Percentiles rank a stretch among this genome's conserved stretches.
Evolutionary conservation across 2,113 vertebrate species (phyloP).

Genomic region (Crotophaga sulcirostris): DNA sequence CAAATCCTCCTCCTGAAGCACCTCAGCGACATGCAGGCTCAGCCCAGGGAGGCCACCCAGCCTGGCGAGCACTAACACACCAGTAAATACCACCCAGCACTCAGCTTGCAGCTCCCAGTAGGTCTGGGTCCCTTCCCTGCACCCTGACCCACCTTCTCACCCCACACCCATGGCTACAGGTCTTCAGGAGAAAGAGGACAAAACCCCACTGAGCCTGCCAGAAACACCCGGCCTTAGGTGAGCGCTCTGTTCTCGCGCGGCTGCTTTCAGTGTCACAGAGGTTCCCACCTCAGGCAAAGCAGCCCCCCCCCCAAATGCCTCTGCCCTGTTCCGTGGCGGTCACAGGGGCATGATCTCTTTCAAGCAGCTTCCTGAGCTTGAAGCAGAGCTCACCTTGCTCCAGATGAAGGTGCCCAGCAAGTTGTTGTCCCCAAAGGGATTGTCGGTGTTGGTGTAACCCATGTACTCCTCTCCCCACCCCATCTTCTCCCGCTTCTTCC

Average conservation of each 20-base stretch:
- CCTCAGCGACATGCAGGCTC: not conserved
- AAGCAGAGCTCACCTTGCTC: conserved; percentile 85
- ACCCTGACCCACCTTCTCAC: not conserved
- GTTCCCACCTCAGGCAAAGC: not conserved
- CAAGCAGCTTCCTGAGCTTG: rapidly evolving
- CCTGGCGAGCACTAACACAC: rapidly evolving
- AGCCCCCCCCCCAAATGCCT: rapidly evolving
- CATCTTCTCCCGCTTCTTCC: conserved; percentile 97
- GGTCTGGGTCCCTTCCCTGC: not conserved
- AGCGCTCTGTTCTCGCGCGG: rapidly evolving
- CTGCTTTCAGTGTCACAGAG: not conserved
- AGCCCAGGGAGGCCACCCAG: not conserved
- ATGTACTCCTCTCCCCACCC: conserved; percentile 99
- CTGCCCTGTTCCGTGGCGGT: rapidly evolving
- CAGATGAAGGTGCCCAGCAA: conserved; percentile 96
- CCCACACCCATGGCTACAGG: rapidly evolving
- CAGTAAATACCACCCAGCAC: not conserved
- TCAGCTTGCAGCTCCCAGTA: not conserved
- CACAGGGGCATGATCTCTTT: rapidly evolving
- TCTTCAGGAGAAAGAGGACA: not conserved
- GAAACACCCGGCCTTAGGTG: not conserved
- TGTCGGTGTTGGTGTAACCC: conserved; percentile 98
- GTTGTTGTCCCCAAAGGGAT: conserved; percentile 98
- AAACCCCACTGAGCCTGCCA: not conserved
- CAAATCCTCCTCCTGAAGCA: not conserved